Conservation (phyloP, 2,797 vertebrate species). For the Erpetoichthys calabaricus region DNA sequence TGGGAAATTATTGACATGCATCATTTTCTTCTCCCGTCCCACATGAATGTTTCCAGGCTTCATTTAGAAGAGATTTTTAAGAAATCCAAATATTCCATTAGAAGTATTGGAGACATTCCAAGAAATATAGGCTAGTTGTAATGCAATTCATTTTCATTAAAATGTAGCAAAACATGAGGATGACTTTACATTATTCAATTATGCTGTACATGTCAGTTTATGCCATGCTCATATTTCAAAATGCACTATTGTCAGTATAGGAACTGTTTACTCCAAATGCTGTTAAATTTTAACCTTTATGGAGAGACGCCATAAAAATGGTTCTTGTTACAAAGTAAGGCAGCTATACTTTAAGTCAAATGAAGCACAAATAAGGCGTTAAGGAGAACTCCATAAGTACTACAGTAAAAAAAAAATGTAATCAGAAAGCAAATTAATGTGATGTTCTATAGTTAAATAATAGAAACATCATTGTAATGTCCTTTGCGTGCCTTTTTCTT, state of each 20-base stretch:
- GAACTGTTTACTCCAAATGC: not conserved
- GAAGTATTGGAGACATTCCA: too few relatives aligned
- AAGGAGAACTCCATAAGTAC: not conserved
- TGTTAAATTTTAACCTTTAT: conserved; percentile 1
- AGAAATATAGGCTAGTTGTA: too few relatives aligned
- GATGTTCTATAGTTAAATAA: conserved; percentile 3
- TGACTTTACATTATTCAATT: not conserved
- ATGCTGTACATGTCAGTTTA: conserved; percentile 3
- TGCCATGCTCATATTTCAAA: conserved; percentile 3
- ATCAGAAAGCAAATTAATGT: conserved; percentile 1
- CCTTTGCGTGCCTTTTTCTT: conserved; percentile 7
- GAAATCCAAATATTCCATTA: conserved; percentile 9
- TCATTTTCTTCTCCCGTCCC: conserved; percentile 59
- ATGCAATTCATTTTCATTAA: too few relatives aligned
- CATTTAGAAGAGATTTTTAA: conserved; percentile 18
- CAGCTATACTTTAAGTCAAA: not conserved
- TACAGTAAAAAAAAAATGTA: not conserved
- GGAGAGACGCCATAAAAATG: not conserved
- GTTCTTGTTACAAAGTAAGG: conserved; percentile 1
- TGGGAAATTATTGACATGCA: conserved; percentile 76
- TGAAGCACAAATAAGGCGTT: not conserved
- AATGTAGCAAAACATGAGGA: too few relatives aligned
- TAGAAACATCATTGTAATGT: not conserved
- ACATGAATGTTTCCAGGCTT: conserved; percentile 21
- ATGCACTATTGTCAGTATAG: not conserved